Base-by-base conservation (phyloP, 2,797 vertebrate species). In the Darevskia nairensis region DNA sequence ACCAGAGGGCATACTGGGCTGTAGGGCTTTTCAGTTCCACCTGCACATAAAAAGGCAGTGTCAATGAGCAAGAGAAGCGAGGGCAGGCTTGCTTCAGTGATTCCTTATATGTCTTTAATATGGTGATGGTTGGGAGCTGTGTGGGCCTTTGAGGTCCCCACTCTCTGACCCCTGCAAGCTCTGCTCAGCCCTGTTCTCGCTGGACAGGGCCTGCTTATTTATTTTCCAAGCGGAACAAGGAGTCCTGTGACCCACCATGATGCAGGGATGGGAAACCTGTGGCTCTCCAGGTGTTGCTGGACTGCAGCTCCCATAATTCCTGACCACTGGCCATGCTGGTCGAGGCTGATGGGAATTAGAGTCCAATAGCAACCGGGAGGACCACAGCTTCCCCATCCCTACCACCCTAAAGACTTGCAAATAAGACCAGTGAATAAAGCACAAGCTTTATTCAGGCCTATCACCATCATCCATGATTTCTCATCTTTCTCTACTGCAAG, bases 1-100 rank as follows among this genome's bases (percentile, higher is more conserved):
- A 95, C 91, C 80, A 99, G 93, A 0, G 98, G 98, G 71, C 96
- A 97, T 86, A 99, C 98, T 61, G 98, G 92, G 91, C 98, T 99
- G 92, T 99, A 99, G 0, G 98, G 98, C 84, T 95, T 96, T 83
- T 94, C 90, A 88, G 35, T 94, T 2, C 0, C 85, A 59, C 95
- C 95, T 0, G 87, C n/a, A 13, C 93, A 94, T 95, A 87, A 6
- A 64, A 64, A 89, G 9, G 64, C 15, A 82, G 35, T 55, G 1
- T 83, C 61, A 50, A 32, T 82, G 32, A 90, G n/a, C 84, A 78
- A 8, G 72, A 8, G 1, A 19, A 39, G 39, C 2, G 13, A 55
- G 50, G 50, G 50, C 50, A 55, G 50, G 50, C 50, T 55, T 55
- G 50, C 50, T 55, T 55, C 50, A 55, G 50, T 55, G 50, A 55